phyloP scores from a whole-genome alignment of 2,113 vertebrate genomes.

The Microtus montanus region DNA sequence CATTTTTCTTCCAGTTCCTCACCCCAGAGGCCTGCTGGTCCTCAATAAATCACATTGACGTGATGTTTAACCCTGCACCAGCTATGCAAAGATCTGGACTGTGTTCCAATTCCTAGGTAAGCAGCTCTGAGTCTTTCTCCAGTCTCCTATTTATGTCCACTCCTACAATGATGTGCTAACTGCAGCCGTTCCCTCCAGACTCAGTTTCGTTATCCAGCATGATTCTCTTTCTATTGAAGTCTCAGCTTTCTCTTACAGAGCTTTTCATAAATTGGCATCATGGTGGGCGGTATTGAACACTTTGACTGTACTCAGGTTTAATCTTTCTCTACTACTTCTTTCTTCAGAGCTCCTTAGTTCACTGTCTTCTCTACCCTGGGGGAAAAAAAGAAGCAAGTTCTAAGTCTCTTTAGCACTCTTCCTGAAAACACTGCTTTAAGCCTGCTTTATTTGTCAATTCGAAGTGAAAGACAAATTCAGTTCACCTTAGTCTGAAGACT shows the following conservation, averaged over 20 bases:
- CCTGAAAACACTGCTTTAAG: not conserved
- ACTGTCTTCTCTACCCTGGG: not conserved
- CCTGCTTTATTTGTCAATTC: slow-evolving; percentile 20
- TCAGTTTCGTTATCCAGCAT: not conserved
- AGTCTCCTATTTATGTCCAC: not conserved
- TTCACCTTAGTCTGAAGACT: not conserved
- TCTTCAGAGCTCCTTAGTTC: not conserved
- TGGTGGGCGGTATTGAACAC: rapidly evolving
- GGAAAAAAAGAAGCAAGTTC: not conserved
- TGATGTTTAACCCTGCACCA: slow-evolving; percentile 28
- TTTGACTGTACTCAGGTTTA: not conserved
- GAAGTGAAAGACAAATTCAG: not conserved
- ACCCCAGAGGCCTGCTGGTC: not conserved
- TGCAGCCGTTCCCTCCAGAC: not conserved
- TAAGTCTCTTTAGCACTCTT: not conserved
- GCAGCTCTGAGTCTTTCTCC: not conserved
- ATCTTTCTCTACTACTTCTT: not conserved
- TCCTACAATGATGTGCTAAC: not conserved
- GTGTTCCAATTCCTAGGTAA: not conserved
- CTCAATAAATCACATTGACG: slow-evolving; percentile 11
- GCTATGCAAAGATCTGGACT: not conserved
- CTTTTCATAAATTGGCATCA: not conserved
- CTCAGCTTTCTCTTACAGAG: not conserved
- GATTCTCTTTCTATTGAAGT: not conserved
- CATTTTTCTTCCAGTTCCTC: slow-evolving; percentile 13